Conservation (phyloP, 2,797 vertebrate species). For the Epinephelus malabaricus region DNA sequence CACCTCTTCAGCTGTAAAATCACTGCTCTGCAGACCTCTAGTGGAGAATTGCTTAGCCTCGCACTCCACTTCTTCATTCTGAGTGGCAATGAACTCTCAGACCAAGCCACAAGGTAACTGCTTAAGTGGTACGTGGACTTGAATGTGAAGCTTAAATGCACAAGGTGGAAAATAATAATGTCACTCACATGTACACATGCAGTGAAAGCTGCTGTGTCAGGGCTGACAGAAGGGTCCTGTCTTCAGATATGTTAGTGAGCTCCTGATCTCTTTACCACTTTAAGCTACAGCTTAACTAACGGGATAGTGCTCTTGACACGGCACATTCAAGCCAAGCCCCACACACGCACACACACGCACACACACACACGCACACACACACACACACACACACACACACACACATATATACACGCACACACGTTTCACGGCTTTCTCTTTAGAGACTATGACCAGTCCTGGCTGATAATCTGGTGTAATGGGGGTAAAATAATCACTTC, state of each 20-base stretch:
- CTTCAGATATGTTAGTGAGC: conserved; percentile 72
- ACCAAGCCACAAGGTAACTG: not conserved
- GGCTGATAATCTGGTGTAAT: conserved; percentile 44
- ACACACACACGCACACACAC: conserved; percentile 3
- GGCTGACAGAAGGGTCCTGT: conserved; percentile 69
- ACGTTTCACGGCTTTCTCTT: conserved; percentile 23
- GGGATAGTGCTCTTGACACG: conserved; percentile 72
- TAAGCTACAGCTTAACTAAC: conserved; percentile 84
- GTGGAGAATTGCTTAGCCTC: not conserved
- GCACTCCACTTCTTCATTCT: not conserved
- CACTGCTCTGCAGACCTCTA: not conserved
- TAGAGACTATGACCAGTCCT: conserved; percentile 35
- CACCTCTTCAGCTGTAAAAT: conserved; percentile 8
- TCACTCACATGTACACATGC: conserved; percentile 26
- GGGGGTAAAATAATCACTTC: conserved; percentile 36
- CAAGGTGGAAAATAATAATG: not conserved
- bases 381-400: conserved; percentile 5
- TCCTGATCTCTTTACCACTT: conserved; percentile 83
- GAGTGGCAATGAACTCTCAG: conserved; percentile 9
- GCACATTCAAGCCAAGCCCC: conserved; percentile 52
- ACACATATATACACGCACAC: not conserved
- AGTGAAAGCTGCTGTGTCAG: conserved; percentile 66
- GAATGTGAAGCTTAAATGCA: conserved; percentile 22
- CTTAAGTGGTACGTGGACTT: not conserved
- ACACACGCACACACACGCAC: conserved; percentile 1